Base-by-base conservation (phyloP, 2,888 invertebrate species). In the Eurytoma adleriae region DNA sequence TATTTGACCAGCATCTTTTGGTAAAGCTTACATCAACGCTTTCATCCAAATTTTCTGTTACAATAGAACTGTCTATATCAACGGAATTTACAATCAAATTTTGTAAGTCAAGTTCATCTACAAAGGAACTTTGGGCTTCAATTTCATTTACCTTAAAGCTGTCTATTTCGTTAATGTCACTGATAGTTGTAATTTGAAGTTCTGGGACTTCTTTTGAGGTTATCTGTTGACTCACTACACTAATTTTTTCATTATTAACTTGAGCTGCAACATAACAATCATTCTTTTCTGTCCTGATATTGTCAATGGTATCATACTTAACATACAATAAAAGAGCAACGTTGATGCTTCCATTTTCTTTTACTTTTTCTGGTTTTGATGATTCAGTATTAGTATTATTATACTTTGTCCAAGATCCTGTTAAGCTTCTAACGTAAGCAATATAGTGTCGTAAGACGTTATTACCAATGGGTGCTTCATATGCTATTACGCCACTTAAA, bases 1-100 rank as follows among this genome's bases (percentile, higher is more conserved):
- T 14, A 16, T 40, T 40, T 10, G 30, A 62, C 62, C 62, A 30
- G n/a, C 62, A 3, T 62, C 62, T 62, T 62, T 62, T 30, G 14
- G 62, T 62, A 30, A 27, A 62, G 3, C 62, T 62, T 30, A 12
- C 62, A 62, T 62, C 27, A 62, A 5, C 24, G n/a, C n/a, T 64
- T 64, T 48, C 40, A 7, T 64, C 24, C 3, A 7, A 3, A 30
- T 10, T 14, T 40, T 18, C 20, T 48, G 48, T 27, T n/a, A 48
- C 50, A 13, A 27, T 13, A 2, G 24, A 7, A 64, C 48, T 64
- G n/a, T 40, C 48, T 30, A 18, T 24, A 4, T 57, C 7, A 10
- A 57, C 7, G 16, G 16, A n/a, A 57, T 18, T 0, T 57, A 3
- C 3, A n/a, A 57, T 54, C 14, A 16, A 5, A 1, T 18, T 3